Evolutionary conservation across 2,888 invertebrate species (phyloP).

Genomic region (Platerodrilus igneus): DNA sequence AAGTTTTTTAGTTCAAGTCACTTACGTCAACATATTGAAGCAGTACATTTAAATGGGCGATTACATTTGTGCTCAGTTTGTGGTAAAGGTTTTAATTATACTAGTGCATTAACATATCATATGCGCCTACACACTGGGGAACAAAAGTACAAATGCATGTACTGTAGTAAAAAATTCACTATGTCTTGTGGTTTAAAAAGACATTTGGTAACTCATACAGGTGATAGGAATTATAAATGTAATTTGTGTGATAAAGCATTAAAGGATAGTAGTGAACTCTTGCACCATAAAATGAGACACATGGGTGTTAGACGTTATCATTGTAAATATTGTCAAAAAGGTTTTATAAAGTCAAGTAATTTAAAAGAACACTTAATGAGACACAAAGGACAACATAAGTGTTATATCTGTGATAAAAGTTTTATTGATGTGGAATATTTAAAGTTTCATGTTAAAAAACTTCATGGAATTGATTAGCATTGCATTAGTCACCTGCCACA

Average conservation of each 20-base stretch:
- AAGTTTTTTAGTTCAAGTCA: slow-evolving; percentile 64
- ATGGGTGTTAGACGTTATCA: slow-evolving; percentile 47
- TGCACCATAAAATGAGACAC: slow-evolving; percentile 41
- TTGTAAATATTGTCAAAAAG: slow-evolving; percentile 48
- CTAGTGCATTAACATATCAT: slow-evolving; percentile 50
- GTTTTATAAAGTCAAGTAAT: slow-evolving; percentile 45
- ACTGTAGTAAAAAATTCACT: slow-evolving; percentile 31
- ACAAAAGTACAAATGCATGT: slow-evolving; percentile 33
- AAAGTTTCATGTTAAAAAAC: slow-evolving; percentile 30
- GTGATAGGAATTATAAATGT: slow-evolving; percentile 73
- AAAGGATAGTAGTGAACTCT: slow-evolving; percentile 61
- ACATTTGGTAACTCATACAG: slow-evolving; percentile 75
- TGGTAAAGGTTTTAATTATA: slow-evolving; percentile 78
- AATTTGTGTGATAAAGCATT: slow-evolving; percentile 70
- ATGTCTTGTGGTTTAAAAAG: slow-evolving; percentile 60
- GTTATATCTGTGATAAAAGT: slow-evolving; percentile 30
- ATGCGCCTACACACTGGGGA: slow-evolving; percentile 36
- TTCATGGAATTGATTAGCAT: slow-evolving; percentile 20
- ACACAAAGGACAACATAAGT: slow-evolving; percentile 42
- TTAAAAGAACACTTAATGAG: slow-evolving; percentile 50
- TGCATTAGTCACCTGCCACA: too few relatives aligned
- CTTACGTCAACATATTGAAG: slow-evolving; percentile 70
- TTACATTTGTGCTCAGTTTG: slow-evolving; percentile 74
- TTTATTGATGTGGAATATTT: slow-evolving; percentile 32
- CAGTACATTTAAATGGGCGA: slow-evolving; percentile 72